A percentile compares a stretch with the other conserved stretches of the same genome.
phyloP scores from a whole-genome alignment of 2,113 vertebrate species.

The Oncorhynchus masou region DNA sequence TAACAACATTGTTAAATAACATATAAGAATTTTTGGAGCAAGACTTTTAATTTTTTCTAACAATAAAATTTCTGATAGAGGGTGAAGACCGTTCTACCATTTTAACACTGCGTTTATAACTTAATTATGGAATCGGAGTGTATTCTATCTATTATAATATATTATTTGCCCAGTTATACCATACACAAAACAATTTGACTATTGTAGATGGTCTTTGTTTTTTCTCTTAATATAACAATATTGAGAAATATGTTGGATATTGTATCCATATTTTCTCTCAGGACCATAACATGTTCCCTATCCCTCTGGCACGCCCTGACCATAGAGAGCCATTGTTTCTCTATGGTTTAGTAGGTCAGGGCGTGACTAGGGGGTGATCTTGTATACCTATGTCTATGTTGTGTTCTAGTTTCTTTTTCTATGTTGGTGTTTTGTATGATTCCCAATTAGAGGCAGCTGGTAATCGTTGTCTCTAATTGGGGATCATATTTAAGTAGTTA shows the following conservation, averaged over 20 bases:
- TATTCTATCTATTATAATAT: neutral
- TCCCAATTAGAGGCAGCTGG: too few relatives aligned
- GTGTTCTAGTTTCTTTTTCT: too few relatives aligned
- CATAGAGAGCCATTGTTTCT: too few relatives aligned
- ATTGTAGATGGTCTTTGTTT: too few relatives aligned
- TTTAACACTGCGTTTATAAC: neutral
- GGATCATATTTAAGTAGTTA: too few relatives aligned
- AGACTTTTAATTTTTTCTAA: neutral
- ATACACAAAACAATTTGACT: neutral
- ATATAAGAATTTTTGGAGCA: neutral
- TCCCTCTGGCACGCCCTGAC: too few relatives aligned
- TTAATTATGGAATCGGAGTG: neutral
- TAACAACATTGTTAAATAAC: neutral
- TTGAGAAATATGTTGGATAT: neutral
- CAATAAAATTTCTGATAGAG: neutral
- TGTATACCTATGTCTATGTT: too few relatives aligned
- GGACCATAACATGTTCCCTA: too few relatives aligned
- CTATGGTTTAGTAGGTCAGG: too few relatives aligned
- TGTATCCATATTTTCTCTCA: neutral
- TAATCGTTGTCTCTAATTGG: too few relatives aligned
- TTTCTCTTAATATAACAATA: neutral
- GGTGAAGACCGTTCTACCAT: neutral
- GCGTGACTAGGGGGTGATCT: too few relatives aligned
- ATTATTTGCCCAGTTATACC: neutral
- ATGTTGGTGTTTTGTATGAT: too few relatives aligned